Percentiles rank a stretch among this genome's conserved stretches.
These are phyloP conservation scores for Mantis religiosa DNA, from an alignment of 2,888 invertebrate species.

Conservation along the genomic window DNA sequence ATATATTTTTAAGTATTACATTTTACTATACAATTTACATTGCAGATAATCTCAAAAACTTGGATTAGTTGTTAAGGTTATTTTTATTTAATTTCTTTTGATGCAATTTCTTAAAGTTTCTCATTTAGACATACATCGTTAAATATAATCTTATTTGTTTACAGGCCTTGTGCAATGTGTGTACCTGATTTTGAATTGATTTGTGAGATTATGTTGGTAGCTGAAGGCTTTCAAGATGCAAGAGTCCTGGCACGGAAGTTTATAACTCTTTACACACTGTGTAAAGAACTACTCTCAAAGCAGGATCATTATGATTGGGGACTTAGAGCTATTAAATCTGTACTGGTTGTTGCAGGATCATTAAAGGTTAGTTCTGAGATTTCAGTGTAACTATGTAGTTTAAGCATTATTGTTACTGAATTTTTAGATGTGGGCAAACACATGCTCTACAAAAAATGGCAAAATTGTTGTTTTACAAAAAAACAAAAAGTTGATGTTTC, in stretches of 20 bases:
- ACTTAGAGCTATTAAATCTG: conserved; percentile 91
- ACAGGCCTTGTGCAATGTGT: conserved; percentile 94
- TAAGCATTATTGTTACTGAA: too few species aligned
- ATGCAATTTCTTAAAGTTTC: not conserved
- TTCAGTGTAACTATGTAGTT: not conserved
- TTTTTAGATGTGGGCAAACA: too few species aligned
- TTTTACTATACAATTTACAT: too few species aligned
- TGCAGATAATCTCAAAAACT: too few species aligned
- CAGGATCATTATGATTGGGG: conserved; percentile 99
- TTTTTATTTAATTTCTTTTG: not conserved
- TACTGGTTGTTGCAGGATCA: conserved; percentile 91
- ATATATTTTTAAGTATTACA: too few species aligned
- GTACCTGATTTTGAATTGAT: conserved; percentile 96
- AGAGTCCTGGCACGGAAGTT: conserved; percentile 90
- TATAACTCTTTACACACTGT: conserved; percentile 90
- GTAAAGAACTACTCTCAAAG: conserved; percentile 89
- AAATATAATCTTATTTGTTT: conserved; percentile 42
- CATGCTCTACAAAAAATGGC: too few species aligned
- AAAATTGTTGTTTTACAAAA: too few species aligned
- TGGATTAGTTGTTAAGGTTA: not conserved
- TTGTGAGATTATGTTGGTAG: conserved; percentile 97
- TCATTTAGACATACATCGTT: not conserved
- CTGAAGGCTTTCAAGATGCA: conserved; percentile 95
- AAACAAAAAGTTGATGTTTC: too few species aligned
- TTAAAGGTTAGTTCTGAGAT: conserved; percentile 63